Conservation (phyloP, 1,140 invertebrate species). For the Brachionus asplanchnoidis region DNA sequence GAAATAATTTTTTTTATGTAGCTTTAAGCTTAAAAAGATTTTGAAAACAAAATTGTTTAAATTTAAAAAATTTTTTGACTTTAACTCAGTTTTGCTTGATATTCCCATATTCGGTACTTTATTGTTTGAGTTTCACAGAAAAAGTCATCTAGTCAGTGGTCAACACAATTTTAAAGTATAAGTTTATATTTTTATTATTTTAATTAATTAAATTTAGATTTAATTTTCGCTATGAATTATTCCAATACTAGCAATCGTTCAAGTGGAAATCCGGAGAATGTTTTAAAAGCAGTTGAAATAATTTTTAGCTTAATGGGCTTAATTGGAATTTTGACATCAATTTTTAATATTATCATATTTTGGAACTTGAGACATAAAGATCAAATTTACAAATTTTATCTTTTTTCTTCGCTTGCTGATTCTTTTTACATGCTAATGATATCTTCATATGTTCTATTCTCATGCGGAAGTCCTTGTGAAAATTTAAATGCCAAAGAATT, state of each 20-base stretch:
- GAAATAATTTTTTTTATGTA: too few relatives aligned
- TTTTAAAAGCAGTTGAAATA: neutral
- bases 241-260: neutral
- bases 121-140: too few relatives aligned
- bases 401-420: neutral
- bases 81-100: too few relatives aligned
- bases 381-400: slow-evolving; percentile 16
- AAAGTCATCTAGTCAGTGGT: too few relatives aligned
- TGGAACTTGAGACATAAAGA: neutral
- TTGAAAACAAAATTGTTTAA: too few relatives aligned
- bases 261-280: neutral
- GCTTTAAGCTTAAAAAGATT: too few relatives aligned
- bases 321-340: neutral
- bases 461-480: neutral
- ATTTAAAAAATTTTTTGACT: too few relatives aligned
- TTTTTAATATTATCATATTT: neutral
- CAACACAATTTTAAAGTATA: too few relatives aligned
- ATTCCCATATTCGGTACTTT: too few relatives aligned
- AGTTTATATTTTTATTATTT: too few relatives aligned
- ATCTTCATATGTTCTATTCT: neutral
- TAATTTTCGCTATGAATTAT: neutral
- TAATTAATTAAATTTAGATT: neutral
- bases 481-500: neutral
- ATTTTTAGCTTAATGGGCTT: neutral
- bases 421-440: neutral